Evolutionary conservation across 2,888 invertebrate species (phyloP), one percentile per base, ranked within the genome.

Genomic region (Alitta virens): DNA sequence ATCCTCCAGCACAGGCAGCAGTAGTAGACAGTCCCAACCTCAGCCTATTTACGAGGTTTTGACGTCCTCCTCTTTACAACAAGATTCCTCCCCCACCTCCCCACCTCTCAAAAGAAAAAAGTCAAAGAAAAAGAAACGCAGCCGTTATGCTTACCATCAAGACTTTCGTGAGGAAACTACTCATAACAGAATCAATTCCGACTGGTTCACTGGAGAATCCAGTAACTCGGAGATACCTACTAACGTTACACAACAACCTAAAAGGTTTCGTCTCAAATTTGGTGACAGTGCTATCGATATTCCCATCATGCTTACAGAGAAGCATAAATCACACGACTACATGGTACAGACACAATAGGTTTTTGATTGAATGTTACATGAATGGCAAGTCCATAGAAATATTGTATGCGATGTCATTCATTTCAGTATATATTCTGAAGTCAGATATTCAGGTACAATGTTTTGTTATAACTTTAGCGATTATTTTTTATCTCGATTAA

Each of bases 51-150:
- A 33, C 33, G 33, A 33, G 33, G 33, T 33, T 33, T 12, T 33
- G 7, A 33, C 33, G 33, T 33, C 46, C 18, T 9, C 46, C 7
- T 7, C 5, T 3, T n/a, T 12, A n/a, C 18, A n/a, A n/a, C 49
- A 58, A 18, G 50, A 33, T 2, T 26, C 38, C 18, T 25, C 16
- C 58, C 26, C 18, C 14, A 33, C 27, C 58, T 51, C 43, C 43
- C n/a, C 27, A 21, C 33, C 50, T 33, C n/a, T 14, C 18, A 21
- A 33, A n/a, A 18, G 49, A 3, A 21, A 40, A 14, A 49, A 58
- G 46, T n/a, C 51, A 1, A 58, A 58, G 58, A 58, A 58, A 38
- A 58, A 58, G 51, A 58, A 58, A 38, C 46, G 46, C n/a, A 58
- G 51, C 12, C 51, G 21, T 7, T n/a, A 2, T 3, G 38, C 16